Percentiles rank a stretch among this genome's conserved stretches.
Conservation (phyloP, 2,113 vertebrate species). For the Cottus gobio region DNA sequence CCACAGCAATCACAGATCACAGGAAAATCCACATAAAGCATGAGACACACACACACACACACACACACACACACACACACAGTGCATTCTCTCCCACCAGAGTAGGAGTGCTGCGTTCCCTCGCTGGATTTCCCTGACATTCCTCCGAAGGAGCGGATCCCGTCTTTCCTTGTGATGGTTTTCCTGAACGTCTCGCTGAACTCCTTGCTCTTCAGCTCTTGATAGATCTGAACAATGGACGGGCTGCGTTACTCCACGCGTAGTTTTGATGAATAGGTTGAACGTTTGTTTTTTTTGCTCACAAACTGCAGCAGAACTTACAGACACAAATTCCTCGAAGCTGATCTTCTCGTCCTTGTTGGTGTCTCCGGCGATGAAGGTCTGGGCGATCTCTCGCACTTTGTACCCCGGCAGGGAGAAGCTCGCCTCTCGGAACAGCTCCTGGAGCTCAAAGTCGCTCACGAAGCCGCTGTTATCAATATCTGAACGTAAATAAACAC, state of each 20-base stretch:
- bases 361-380: slow-evolving; percentile 89
- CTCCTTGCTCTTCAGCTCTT: slow-evolving; percentile 95
- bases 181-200: slow-evolving; percentile 93
- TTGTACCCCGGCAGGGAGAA: slow-evolving; percentile 94
- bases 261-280: fast-evolving
- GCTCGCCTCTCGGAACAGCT: slow-evolving; percentile 95
- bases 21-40: neutral
- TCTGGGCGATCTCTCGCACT: slow-evolving; percentile 93
- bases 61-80: neutral
- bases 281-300: neutral
- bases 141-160: slow-evolving; percentile 95
- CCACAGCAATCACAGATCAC: neutral
- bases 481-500: slow-evolving; percentile 79
- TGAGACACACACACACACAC: neutral
- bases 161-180: slow-evolving; percentile 90
- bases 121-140: slow-evolving; percentile 91
- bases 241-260: neutral
- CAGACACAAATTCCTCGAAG: slow-evolving; percentile 96
- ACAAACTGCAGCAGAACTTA: slow-evolving; percentile 71
- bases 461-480: slow-evolving; percentile 96
- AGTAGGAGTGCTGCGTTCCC: slow-evolving; percentile 97
- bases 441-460: slow-evolving; percentile 96
- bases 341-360: slow-evolving; percentile 96
- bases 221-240: slow-evolving; percentile 85
- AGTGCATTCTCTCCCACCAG: slow-evolving; percentile 80